phyloP scores from a whole-genome alignment of 2,113 vertebrate species.

The Casuarius casuarius region DNA sequence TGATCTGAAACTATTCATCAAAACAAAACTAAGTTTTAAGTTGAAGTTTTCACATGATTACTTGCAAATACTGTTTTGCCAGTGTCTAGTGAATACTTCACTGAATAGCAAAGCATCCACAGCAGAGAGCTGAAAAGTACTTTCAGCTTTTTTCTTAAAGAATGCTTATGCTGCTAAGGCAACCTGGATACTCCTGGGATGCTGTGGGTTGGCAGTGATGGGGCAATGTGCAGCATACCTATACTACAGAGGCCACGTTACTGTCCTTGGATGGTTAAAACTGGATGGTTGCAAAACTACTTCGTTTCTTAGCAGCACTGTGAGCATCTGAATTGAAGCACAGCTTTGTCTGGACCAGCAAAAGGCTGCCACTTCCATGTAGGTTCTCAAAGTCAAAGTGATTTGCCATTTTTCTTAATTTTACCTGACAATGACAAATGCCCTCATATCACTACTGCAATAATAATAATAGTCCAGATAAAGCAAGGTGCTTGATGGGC shows the following conservation, averaged over 20 bases:
- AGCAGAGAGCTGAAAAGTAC: neutral
- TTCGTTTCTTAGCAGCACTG: neutral
- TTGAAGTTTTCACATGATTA: neutral
- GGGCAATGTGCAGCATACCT: neutral
- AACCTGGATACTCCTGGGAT: neutral
- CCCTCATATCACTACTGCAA: neutral
- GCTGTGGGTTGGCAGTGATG: neutral
- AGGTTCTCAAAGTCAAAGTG: neutral
- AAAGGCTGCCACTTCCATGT: neutral
- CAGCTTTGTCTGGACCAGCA: neutral
- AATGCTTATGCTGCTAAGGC: neutral
- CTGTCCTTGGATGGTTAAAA: neutral
- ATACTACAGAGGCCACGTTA: neutral
- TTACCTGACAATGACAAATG: neutral
- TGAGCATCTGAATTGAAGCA: neutral
- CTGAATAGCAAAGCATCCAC: neutral
- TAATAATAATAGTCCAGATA: conserved; percentile 9
- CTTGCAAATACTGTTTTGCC: neutral
- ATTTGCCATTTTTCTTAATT: conserved; percentile 10
- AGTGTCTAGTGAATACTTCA: neutral
- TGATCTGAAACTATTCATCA: neutral
- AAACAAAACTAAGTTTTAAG: neutral
- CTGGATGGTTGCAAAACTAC: neutral
- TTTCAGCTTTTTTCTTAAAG: neutral
- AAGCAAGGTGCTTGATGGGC: neutral